Percentiles rank a stretch among this genome's conserved stretches.
Conservation (phyloP, 2,113 vertebrate species). For the Zapornia atra region DNA sequence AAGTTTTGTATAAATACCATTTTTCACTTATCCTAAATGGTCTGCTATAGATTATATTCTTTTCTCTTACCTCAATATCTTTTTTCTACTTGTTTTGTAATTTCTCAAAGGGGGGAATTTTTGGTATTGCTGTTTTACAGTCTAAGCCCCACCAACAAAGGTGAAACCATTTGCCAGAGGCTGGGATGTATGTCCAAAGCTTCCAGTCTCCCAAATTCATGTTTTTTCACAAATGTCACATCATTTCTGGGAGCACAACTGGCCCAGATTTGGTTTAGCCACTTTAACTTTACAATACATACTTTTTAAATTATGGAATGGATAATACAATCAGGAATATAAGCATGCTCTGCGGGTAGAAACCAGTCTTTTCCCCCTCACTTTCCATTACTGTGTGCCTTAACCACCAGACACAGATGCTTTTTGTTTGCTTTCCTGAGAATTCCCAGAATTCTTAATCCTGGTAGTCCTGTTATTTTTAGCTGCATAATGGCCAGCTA, state of each 20-base stretch:
- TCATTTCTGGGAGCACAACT: background rate
- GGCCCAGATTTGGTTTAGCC: background rate
- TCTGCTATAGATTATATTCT: background rate
- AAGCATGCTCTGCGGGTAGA: background rate
- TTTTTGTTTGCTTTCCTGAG: background rate
- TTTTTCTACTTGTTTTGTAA: background rate
- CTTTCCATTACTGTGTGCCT: background rate
- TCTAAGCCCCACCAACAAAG: background rate
- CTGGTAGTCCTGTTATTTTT: background rate
- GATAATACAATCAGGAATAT: background rate
- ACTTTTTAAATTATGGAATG: background rate
- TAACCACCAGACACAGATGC: background rate
- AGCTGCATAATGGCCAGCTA: background rate
- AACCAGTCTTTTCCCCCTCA: background rate
- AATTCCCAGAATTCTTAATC: background rate
- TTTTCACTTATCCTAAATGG: background rate
- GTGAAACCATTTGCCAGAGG: background rate
- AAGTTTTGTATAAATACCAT: background rate
- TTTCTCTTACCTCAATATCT: background rate
- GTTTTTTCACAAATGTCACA: background rate
- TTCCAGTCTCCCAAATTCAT: background rate
- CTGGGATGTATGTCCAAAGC: background rate
- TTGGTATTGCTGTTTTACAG: background rate
- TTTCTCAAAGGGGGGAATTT: background rate
- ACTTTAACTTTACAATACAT: background rate